Conservation (phyloP, 2,113 vertebrate species). For the Alaudala cheleensis region DNA sequence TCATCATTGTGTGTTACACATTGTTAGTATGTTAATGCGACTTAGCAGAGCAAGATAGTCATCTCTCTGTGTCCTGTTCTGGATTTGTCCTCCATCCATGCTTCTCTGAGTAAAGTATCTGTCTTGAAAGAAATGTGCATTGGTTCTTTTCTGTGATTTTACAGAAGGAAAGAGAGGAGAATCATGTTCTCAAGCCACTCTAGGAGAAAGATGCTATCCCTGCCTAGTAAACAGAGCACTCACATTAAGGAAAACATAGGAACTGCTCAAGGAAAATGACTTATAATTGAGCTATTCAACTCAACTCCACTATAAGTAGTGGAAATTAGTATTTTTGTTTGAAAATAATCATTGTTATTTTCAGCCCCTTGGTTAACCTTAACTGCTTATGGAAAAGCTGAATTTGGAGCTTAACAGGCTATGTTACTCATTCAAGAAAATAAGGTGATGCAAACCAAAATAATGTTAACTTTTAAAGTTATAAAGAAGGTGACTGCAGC, state of each 20-base stretch:
- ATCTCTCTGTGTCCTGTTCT: not conserved
- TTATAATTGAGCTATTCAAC: not conserved
- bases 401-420: not conserved
- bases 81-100: not conserved
- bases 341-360: not conserved
- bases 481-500: not conserved
- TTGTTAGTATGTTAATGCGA: not conserved
- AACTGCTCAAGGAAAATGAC: not conserved
- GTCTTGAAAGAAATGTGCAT: not conserved
- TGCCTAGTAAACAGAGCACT: not conserved
- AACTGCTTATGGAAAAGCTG: not conserved
- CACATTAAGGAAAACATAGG: not conserved
- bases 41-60: not conserved
- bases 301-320: not conserved
- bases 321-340: not conserved
- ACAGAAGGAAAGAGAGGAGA: not conserved
- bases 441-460: not conserved
- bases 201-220: not conserved
- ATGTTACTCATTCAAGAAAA: not conserved
- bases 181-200: not conserved
- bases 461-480: not conserved
- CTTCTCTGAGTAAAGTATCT: not conserved
- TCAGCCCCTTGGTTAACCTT: not conserved
- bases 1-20: not conserved
- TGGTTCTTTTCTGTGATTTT: not conserved